phyloP scores from a whole-genome alignment of 2,797 vertebrate genomes.

The Acropternis orthonyx region DNA sequence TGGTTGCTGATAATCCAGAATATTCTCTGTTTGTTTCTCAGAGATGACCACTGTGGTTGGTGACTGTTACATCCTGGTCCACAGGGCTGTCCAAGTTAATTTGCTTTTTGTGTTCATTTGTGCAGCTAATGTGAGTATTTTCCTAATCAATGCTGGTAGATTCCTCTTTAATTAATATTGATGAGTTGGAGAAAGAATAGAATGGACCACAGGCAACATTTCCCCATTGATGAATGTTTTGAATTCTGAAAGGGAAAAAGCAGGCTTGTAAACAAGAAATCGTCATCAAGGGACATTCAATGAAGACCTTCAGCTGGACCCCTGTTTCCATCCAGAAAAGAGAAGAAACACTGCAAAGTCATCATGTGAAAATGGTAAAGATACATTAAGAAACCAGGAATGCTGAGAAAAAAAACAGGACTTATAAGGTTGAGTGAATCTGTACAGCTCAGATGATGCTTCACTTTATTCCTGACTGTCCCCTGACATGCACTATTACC shows the following conservation, averaged over 20 bases:
- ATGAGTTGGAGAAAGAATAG: not conserved
- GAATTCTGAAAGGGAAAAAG: not conserved
- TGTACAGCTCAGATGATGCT: not conserved
- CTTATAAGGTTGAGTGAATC: not conserved
- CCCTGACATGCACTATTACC: not conserved
- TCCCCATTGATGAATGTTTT: not conserved
- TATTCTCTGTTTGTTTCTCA: not conserved
- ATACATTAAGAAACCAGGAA: not conserved
- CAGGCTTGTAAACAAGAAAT: not conserved
- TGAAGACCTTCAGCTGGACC: not conserved
- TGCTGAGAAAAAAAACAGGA: not conserved
- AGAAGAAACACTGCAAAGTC: not conserved
- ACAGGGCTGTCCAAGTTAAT: not conserved
- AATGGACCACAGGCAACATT: not conserved
- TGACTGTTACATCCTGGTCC: not conserved
- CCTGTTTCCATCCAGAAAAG: not conserved
- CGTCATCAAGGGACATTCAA: not conserved
- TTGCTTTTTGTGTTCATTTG: constrained; percentile 8
- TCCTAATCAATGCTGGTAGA: not conserved
- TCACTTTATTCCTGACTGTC: not conserved
- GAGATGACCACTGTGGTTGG: not conserved
- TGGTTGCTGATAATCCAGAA: not conserved
- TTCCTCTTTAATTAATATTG: constrained; percentile 7
- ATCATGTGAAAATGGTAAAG: not conserved
- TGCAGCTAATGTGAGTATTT: constrained; percentile 19